Percentiles rank a stretch among this genome's conserved stretches.
phyloP scores from a whole-genome alignment of 2,797 vertebrate species.

The Psittacula echo region DNA sequence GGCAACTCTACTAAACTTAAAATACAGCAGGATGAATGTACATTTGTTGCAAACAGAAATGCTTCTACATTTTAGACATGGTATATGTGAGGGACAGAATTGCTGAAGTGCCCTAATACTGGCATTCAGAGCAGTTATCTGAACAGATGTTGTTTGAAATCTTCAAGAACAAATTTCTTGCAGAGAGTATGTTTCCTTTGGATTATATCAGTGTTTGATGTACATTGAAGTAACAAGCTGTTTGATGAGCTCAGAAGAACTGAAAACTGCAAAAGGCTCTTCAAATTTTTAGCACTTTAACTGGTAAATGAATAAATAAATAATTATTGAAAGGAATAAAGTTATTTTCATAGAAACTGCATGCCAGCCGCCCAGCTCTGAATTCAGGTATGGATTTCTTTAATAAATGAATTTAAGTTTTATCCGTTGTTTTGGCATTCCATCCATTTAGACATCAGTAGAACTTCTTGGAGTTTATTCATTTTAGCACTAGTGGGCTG shows the following conservation, averaged over 20 bases:
- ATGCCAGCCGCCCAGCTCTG: background rate
- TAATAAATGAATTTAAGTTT: background rate
- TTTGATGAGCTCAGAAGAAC: constrained; percentile 31
- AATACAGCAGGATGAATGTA: background rate
- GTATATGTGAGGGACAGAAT: background rate
- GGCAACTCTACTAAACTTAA: background rate
- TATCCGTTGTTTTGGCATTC: background rate
- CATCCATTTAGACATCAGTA: background rate
- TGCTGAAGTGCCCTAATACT: constrained; percentile 6
- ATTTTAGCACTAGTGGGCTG: background rate
- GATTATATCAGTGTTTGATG: constrained; percentile 33
- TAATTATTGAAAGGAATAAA: background rate
- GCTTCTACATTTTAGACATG: background rate
- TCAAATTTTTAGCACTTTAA: constrained; percentile 9
- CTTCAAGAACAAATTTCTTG: constrained; percentile 2
- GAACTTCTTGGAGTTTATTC: background rate
- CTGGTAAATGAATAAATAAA: constrained; percentile 1
- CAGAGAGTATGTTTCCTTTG: constrained; percentile 37
- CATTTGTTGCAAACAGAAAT: constrained; percentile 24
- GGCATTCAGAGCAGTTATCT: background rate
- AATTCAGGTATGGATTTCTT: background rate
- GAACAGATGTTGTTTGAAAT: constrained; percentile 65
- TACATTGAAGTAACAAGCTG: background rate
- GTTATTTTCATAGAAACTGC: background rate
- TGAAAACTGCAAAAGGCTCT: constrained; percentile 37